Conservation (phyloP, 1,140 invertebrate species). For the honey bee (Apis mellifera) region DNA sequence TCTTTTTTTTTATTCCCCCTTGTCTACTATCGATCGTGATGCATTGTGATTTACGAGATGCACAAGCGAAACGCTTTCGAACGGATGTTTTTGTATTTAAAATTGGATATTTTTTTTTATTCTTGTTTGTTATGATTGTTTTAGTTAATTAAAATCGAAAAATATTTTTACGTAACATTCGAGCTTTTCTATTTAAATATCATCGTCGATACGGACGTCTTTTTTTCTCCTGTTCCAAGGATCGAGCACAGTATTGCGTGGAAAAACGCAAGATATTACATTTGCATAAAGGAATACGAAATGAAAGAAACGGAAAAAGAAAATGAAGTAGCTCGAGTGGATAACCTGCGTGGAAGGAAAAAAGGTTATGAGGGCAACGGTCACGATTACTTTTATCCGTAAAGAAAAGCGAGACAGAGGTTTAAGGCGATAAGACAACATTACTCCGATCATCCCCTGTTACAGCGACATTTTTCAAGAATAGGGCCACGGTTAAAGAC, state of each 20-base stretch:
- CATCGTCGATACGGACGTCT: no score
- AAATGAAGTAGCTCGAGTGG: not conserved
- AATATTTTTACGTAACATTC: no score
- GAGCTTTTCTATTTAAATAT: no score
- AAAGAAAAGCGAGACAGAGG: constrained; percentile 1
- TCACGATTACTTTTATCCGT: constrained; percentile 19
- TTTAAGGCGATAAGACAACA: constrained; percentile 28
- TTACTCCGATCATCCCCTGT: constrained; percentile 5
- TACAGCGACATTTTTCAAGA: not conserved
- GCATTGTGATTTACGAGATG: no score
- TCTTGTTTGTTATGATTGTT: no score
- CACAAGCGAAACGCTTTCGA: not conserved
- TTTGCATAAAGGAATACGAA: not conserved
- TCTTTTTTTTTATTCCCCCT: not conserved
- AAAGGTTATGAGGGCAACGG: not conserved
- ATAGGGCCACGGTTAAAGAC: constrained; percentile 20
- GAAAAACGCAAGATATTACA: no score
- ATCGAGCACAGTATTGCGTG: no score
- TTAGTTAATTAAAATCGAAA: no score
- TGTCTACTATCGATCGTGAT: not conserved
- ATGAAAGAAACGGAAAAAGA: not conserved
- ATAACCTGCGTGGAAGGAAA: not conserved
- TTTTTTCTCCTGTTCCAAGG: no score
- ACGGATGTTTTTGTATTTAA: no score
- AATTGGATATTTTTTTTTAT: no score